Base-by-base conservation (phyloP, 2,797 vertebrate species). In the Tamandua tetradactyla region DNA sequence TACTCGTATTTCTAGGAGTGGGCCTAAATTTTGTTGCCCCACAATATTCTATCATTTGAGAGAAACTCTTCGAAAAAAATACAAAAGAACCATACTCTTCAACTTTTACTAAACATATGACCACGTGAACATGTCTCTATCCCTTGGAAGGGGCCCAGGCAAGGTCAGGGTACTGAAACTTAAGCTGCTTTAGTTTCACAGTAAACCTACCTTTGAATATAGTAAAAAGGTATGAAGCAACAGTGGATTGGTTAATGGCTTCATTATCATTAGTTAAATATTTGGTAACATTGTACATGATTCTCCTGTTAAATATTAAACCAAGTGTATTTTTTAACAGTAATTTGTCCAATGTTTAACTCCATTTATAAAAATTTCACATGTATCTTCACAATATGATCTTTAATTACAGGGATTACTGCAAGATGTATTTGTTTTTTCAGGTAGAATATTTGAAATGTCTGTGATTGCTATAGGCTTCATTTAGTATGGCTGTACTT, bases 281-380 rank as follows among this genome's bases (percentile, higher is more conserved):
- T 55, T 83, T 80, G 66, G 15, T 84, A 35, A 78, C 55, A 57
- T n/a, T 10, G 1, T n/a, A 93, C 68, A 23, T 89, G 59, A 93
- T 87, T 95, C 71, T 84, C 52, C 83, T 35, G 57, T 76, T 86
- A 94, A 80, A 57, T 57, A 78, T 96, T 85, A 75, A 96, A 44
- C 47, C 30, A 66, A 44, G 5, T 95, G 6, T 44, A 42, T 55
- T 66, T 85, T 75, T 89, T 55, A 89, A 55, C 30, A 27, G 37
- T 72, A 42, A 23, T 27, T 64, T 4, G 72, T 69, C 42, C 12
- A 79, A 13, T 55, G 64, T 32, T 78, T 86, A 71, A 89, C 47
- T 64, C 30, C 8, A 68, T 23, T 72, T 89, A n/a, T 13, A 0
- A 35, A 85, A 71, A 15, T 10, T 52, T 49, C 25, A 68, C 12